Base-by-base conservation (phyloP, 1,140 invertebrate genomes). In the Latrodectus geometricus region DNA sequence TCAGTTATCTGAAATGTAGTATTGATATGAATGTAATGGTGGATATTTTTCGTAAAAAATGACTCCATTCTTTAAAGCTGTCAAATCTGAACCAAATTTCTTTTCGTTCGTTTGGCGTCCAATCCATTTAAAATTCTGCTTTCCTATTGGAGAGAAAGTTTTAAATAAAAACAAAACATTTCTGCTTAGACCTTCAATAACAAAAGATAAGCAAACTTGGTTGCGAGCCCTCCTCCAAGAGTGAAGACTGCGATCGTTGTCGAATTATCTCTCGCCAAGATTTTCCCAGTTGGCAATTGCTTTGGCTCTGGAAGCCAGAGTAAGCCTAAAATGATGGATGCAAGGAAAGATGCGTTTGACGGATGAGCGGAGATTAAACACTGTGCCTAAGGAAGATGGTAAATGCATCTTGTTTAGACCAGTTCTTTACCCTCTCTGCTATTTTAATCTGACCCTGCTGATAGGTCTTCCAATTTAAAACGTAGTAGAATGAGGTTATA, bases 281-380 rank as follows among this genome's bases (percentile, higher is more conserved):
- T 20, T 61, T 14, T 61, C 69, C 54, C 54, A 14, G 54, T 49
- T 82, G 80, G 80, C 69, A 82, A 75, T n/a, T n/a, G n/a, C n/a
- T n/a, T n/a, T n/a, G 76, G 23, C 61, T 17, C 76, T 73, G 65
- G 75, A 69, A 54, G 14, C 48, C 48, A n/a, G n/a, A n/a, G n/a
- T n/a, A n/a, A n/a, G n/a, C n/a, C n/a, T n/a, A n/a, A n/a, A n/a
- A 84, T 84, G 82, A 84, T 84, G 73, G 82, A 84, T 84, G 65
- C 50, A 75, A 20, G 54, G 72, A 76, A 52, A 56, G 82, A 84
- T 76, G 54, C 82, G 61, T n/a, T 21, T 84, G 82, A 76, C 72
- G 82, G 75, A 84, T 76, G 82, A 69, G 56, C 73, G 75, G 82
- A 84, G 82, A 84, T 84, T 76, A 68, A 76, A 68, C 56, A 84